These are phyloP conservation scores for Pyrrhia umbra DNA, from an alignment of 2,888 invertebrate genomes.

Conservation along the genomic window DNA sequence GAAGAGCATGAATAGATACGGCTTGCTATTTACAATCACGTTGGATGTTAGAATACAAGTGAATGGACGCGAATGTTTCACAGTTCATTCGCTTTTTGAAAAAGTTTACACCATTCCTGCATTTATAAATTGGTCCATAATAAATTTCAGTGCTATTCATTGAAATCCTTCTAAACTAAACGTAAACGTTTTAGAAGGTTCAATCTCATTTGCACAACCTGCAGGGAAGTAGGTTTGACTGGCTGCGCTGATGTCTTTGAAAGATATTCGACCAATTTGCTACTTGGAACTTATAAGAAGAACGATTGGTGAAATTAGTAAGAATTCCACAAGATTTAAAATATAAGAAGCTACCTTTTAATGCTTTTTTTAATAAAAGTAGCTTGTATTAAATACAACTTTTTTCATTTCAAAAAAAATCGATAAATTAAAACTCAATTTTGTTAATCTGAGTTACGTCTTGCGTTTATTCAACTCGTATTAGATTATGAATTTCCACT, in stretches of 20 bases:
- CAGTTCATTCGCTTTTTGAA: slow-evolving; percentile 8
- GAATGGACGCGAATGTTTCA: slow-evolving; percentile 6
- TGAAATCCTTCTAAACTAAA: slow-evolving; percentile 1
- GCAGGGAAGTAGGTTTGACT: slow-evolving; percentile 4
- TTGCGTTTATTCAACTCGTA: no score
- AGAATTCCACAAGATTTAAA: slow-evolving; percentile 2
- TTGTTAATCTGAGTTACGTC: no score
- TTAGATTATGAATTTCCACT: background rate
- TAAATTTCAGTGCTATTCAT: slow-evolving; percentile 2
- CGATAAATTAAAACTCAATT: no score
- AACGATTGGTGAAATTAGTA: slow-evolving; percentile 16
- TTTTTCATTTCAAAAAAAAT: no score
- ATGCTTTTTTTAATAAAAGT: no score
- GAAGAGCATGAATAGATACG: slow-evolving; percentile 3
- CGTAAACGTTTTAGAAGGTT: background rate
- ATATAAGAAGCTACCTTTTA: background rate
- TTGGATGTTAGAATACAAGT: slow-evolving; percentile 5
- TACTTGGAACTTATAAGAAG: slow-evolving; percentile 14
- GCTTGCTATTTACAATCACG: slow-evolving; percentile 23
- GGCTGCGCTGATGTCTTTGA: slow-evolving; percentile 13
- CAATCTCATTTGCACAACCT: slow-evolving; percentile 10
- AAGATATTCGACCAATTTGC: slow-evolving; percentile 3
- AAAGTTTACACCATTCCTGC: background rate
- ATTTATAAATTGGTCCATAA: background rate
- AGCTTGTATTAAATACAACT: no score